These are phyloP conservation scores for Tringa solitaria DNA, from an alignment of 2,113 vertebrate species.

Conservation along the genomic window DNA sequence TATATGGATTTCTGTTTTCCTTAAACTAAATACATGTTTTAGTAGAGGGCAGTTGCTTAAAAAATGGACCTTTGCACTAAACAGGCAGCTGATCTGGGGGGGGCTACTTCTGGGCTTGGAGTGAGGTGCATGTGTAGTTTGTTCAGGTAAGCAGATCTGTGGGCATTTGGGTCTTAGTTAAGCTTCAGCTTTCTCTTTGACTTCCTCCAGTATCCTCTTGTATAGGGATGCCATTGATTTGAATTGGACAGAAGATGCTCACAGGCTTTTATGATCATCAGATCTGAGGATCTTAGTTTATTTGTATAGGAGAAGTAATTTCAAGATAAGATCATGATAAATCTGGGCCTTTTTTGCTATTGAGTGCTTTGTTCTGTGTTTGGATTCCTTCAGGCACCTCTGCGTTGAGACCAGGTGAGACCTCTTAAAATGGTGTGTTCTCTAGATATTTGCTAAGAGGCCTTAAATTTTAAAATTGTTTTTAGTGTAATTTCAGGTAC, in stretches of 20 bases:
- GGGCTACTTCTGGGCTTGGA: neutral
- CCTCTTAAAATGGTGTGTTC: neutral
- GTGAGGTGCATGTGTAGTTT: neutral
- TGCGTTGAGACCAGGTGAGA: neutral
- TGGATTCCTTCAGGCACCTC: neutral
- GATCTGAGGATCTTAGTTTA: neutral
- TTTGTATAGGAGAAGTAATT: neutral
- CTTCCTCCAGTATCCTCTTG: neutral
- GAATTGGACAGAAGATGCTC: neutral
- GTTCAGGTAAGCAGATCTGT: neutral
- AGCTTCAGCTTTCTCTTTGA: neutral
- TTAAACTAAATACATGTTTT: neutral
- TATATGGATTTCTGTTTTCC: neutral
- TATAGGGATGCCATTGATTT: neutral
- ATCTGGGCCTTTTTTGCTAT: neutral
- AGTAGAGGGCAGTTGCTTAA: neutral
- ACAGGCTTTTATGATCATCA: neutral
- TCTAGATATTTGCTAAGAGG: neutral
- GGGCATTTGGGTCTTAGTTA: neutral
- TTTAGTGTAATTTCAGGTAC: neutral
- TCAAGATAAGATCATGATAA: neutral
- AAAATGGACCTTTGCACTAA: neutral
- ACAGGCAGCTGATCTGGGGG: fast-evolving
- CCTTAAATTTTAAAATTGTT: neutral
- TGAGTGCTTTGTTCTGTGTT: neutral